phyloP scores from a whole-genome alignment of 2,113 vertebrate genomes.

The Cheilinus undulatus region DNA sequence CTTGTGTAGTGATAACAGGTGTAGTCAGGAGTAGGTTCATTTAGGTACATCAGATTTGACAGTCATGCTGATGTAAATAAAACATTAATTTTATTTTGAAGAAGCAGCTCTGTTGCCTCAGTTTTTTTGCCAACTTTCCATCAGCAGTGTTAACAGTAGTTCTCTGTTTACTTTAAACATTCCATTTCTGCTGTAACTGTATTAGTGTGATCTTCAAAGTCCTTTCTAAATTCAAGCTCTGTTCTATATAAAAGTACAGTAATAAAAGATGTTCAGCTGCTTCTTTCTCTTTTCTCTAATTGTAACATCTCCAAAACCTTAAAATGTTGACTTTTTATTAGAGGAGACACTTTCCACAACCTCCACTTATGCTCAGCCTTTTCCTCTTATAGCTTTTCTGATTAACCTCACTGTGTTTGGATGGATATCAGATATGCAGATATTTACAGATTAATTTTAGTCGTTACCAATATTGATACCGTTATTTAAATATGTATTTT shows the following conservation, averaged over 20 bases:
- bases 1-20: neutral
- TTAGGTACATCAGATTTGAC: neutral
- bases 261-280: too few relatives aligned
- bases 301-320: neutral
- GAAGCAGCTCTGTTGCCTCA: neutral
- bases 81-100: neutral
- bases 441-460: too few relatives aligned
- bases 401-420: conserved; percentile 6
- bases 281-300: neutral
- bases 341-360: neutral
- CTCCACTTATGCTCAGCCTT: neutral
- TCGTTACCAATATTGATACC: too few relatives aligned
- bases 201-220: neutral
- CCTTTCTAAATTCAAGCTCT: neutral
- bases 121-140: neutral
- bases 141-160: neutral
- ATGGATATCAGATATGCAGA: too few relatives aligned
- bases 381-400: conserved; percentile 2
- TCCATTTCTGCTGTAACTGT: neutral
- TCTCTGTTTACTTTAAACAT: conserved; percentile 4
- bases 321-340: neutral
- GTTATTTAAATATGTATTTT: too few relatives aligned
- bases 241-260: too few relatives aligned
- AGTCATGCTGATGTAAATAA: neutral
- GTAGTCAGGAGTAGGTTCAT: neutral